Base-by-base conservation (phyloP, 2,113 vertebrate genomes). In the Thamnophis sirtalis region DNA sequence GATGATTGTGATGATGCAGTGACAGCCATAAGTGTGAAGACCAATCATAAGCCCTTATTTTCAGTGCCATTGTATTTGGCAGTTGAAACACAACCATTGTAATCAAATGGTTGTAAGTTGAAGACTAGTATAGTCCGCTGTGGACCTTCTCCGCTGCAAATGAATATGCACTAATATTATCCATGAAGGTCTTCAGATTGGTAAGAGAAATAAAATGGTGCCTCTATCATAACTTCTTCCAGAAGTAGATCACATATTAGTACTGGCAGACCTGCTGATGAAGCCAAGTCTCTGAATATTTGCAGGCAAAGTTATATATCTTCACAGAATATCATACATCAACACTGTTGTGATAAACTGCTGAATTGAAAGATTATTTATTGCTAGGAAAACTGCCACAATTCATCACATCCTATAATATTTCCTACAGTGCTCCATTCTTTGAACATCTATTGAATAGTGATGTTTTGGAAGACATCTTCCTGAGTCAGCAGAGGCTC, bases 351-450 rank as follows among this genome's bases (percentile, higher is more conserved):
- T 56, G 51, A 90, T 73, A 60, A 80, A 56, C 1, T 73, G 43
- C 89, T 87, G 48, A 89, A 90, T 73, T 53, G 55, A 49, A 53
- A 90, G 10, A 84, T 87, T 33, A 87, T 93, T 93, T 87, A 73
- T 56, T 87, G 63, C 84, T n/a, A 26, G 24, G 43, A 80, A 53
- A 60, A 80, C 26, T 58, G 28, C 90, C 85, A 90, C 85, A 21
- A 13, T n/a, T 56, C 43, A 93, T 84, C 51, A 84, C 80, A 53
- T 26, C 28, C 11, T 87, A 87, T 26, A 58, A 80, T 49, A 38
- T 80, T 80, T 80, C 33, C 19, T 86, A 33, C 38, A 68, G 50
- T 68, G 68, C 15, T 54, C 88, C 1, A 7, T 43, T 89, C 33
- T 89, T 54, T 93, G 89, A 49, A 63, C 84, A 38, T 19, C 38